A percentile compares a stretch with the other conserved stretches of the same genome.
These are phyloP conservation scores for Alcis repandata DNA, from an alignment of 2,888 invertebrate genomes.

Conservation along the genomic window DNA sequence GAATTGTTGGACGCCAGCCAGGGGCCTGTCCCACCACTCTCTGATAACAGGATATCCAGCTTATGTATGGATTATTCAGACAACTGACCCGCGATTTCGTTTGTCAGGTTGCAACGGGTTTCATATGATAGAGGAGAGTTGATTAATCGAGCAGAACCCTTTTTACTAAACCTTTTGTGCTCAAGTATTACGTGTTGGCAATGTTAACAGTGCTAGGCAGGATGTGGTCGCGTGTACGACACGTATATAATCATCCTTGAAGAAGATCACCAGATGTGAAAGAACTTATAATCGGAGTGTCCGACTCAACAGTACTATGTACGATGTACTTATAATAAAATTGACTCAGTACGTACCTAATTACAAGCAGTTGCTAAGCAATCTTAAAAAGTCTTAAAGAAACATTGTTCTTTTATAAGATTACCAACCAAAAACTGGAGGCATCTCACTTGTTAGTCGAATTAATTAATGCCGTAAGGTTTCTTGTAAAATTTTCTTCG, in stretches of 20 bases:
- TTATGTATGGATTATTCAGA: conserved; percentile 62
- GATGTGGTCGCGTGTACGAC: too few relatives aligned
- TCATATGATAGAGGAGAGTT: conserved; percentile 41
- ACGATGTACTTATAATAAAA: too few relatives aligned
- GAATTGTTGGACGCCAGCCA: conserved; percentile 72
- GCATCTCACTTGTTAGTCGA: conserved; percentile 44
- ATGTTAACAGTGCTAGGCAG: background rate
- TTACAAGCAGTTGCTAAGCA: background rate
- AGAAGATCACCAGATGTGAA: too few relatives aligned
- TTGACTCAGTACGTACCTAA: too few relatives aligned
- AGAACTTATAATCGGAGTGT: too few relatives aligned
- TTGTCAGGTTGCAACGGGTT: conserved; percentile 51
- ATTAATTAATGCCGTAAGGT: conserved; percentile 44
- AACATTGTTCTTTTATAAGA: conserved; percentile 24
- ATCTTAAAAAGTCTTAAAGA: conserved; percentile 8
- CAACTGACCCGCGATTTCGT: conserved; percentile 62
- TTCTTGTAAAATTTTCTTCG: conserved; percentile 35
- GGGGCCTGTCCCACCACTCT: conserved; percentile 60
- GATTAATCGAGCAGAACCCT: conserved; percentile 2
- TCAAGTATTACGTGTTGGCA: background rate
- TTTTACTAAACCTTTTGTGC: too few relatives aligned
- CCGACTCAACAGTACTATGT: too few relatives aligned
- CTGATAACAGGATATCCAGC: conserved; percentile 64
- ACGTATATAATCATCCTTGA: too few relatives aligned
- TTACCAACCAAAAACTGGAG: conserved; percentile 29